Evolutionary conservation across 2,888 invertebrate genomes (phyloP), one percentile per base, ranked within the genome.

Genomic region (Drosophila pseudotakahashii): DNA sequence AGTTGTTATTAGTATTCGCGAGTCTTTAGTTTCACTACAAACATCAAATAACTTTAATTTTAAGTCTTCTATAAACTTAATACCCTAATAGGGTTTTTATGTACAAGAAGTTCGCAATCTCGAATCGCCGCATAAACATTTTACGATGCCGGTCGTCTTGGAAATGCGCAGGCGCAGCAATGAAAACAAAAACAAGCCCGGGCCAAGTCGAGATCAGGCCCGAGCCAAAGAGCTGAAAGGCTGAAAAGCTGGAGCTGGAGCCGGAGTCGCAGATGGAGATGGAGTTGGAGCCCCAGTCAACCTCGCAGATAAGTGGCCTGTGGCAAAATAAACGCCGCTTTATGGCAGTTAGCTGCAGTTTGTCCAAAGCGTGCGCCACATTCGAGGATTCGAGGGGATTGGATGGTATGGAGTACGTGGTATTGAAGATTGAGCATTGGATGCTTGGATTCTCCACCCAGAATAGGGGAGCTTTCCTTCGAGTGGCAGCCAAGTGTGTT

Each of bases 291-390:
- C 77, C 84, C 61, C 81, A 68, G 80, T 73, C 80, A 87, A 81
- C 86, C 76, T 85, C 71, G 60, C 80, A 84, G 88, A 88, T 83
- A 83, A 83, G 82, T 83, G 82, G 88, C 82, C 82, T 88, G 83
- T 79, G 88, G 82, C 82, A 85, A 83, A 83, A 83, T 83, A 83
- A 88, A 83, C 88, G 88, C 82, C 82, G 82, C 82, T 88, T 83
- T 88, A 85, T 85, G 73, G 82, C 86, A 82, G 79, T 88, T 85
- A 74, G 73, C 76, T 79, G 86, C 68, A 85, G 80, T 88, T 88
- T 79, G 88, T 85, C 76, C 64, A 69, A 50, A 77, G 79, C 70
- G 70, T 82, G 85, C 85, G 81, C 88, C 85, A 83, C 64, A 76
- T 78, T 57, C 39, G 52, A 63, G 69, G 74, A 59, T 42, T 59